These are phyloP conservation scores for Gymnogyps californianus DNA, from an alignment of 2,113 vertebrate genomes.

Conservation along the genomic window DNA sequence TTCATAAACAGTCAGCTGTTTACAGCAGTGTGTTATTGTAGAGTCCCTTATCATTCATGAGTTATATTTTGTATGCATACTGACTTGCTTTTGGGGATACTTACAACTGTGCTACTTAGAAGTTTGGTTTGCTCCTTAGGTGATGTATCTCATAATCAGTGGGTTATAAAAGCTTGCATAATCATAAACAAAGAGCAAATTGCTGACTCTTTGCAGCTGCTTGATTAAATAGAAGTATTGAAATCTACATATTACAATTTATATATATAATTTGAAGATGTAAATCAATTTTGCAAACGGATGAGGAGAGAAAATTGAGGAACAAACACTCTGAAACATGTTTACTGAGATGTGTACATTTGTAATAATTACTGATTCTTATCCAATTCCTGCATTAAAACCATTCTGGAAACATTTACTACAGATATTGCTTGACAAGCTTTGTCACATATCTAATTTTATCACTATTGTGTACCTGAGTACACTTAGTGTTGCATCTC, in stretches of 20 bases:
- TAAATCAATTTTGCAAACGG: background rate
- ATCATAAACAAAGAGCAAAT: background rate
- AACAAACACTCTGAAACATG: background rate
- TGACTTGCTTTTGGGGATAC: background rate
- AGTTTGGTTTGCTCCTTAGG: background rate
- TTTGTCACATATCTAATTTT: background rate
- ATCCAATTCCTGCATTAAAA: background rate
- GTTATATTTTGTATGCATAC: background rate
- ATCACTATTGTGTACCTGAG: background rate
- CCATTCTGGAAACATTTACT: background rate
- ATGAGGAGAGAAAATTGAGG: background rate
- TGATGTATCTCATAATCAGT: background rate
- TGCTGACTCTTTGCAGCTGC: background rate
- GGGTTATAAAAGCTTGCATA: background rate
- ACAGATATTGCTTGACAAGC: background rate
- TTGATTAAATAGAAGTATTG: background rate
- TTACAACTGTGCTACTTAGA: background rate
- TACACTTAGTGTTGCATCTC: background rate
- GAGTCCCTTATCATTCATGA: background rate
- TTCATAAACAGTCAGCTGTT: background rate
- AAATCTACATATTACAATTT: background rate
- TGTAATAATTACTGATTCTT: background rate
- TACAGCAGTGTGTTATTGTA: background rate
- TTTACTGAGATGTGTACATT: background rate
- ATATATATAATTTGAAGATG: background rate